Conservation (phyloP, 2,888 invertebrate genomes). For the Hirudinaria manillensis region DNA sequence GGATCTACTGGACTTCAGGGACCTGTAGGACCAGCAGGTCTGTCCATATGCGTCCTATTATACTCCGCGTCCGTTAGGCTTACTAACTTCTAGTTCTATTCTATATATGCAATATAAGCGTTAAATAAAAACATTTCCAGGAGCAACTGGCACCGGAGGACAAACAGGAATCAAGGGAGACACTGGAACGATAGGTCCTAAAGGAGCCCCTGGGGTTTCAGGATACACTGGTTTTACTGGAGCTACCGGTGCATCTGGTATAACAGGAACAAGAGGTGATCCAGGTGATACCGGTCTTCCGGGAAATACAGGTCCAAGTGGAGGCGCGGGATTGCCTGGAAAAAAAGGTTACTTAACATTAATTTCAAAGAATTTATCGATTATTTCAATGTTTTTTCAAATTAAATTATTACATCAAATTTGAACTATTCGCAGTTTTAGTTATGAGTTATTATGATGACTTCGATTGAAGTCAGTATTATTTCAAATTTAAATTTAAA, state of each 20-base stretch:
- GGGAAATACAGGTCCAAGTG: slow-evolving; percentile 1
- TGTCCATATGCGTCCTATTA: background rate
- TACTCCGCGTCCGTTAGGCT: no score
- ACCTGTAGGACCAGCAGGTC: background rate
- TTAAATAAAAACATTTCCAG: background rate
- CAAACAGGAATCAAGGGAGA: slow-evolving; percentile 41
- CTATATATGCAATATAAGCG: no score
- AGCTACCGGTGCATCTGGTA: slow-evolving; percentile 27
- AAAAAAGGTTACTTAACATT: background rate
- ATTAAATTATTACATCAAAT: no score
- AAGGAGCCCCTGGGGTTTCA: slow-evolving; percentile 23
- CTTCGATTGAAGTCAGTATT: no score
- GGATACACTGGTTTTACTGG: slow-evolving; percentile 20
- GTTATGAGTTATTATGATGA: no score
- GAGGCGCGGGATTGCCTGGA: slow-evolving; percentile 20
- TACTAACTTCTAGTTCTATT: no score
- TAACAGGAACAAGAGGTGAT: slow-evolving; percentile 31
- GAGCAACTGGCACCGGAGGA: slow-evolving; percentile 9
- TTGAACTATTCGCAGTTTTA: no score
- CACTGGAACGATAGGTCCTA: slow-evolving; percentile 42
- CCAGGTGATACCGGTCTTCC: slow-evolving; percentile 17
- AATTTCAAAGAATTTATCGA: no score
- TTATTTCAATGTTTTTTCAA: no score
- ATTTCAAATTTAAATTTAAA: no score
- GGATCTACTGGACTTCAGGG: slow-evolving; percentile 10